These are phyloP conservation scores for Xenopus laevis DNA, from an alignment of 2,113 vertebrate species.

Conservation along the genomic window DNA sequence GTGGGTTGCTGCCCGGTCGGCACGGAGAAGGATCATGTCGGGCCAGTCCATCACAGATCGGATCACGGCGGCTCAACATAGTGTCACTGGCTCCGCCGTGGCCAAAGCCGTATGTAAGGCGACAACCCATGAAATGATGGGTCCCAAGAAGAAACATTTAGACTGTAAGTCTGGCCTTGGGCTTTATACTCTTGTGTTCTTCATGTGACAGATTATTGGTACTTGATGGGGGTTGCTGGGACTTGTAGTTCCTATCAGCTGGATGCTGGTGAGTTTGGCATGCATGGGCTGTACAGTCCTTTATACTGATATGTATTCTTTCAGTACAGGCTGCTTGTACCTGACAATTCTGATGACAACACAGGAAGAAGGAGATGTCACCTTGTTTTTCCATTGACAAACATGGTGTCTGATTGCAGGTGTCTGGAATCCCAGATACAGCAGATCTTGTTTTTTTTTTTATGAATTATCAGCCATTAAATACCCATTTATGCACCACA, in stretches of 20 bases:
- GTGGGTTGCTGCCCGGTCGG: not conserved
- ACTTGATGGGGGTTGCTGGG: rapidly evolving
- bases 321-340: too few species aligned
- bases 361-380: too few species aligned
- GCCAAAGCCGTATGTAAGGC: slow-evolving; percentile 85
- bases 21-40: slow-evolving; percentile 64
- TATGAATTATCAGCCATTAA: too few species aligned
- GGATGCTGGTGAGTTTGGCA: too few species aligned
- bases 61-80: slow-evolving; percentile 82
- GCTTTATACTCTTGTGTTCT: not conserved
- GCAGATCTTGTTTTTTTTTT: too few species aligned
- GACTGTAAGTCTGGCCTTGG: slow-evolving; percentile 72
- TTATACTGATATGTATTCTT: too few species aligned
- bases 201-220: not conserved
- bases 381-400: too few species aligned
- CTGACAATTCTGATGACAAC: too few species aligned
- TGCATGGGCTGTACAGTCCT: too few species aligned
- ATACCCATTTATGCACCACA: too few species aligned
- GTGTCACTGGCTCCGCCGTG: slow-evolving; percentile 80
- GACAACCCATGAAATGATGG: slow-evolving; percentile 86
- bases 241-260: not conserved
- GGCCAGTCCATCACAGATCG: slow-evolving; percentile 85
- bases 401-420: too few species aligned
- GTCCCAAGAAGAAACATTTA: slow-evolving; percentile 88
- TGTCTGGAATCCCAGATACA: too few species aligned